Conservation (phyloP, 2,113 vertebrate genomes). For the Origma solitaria region DNA sequence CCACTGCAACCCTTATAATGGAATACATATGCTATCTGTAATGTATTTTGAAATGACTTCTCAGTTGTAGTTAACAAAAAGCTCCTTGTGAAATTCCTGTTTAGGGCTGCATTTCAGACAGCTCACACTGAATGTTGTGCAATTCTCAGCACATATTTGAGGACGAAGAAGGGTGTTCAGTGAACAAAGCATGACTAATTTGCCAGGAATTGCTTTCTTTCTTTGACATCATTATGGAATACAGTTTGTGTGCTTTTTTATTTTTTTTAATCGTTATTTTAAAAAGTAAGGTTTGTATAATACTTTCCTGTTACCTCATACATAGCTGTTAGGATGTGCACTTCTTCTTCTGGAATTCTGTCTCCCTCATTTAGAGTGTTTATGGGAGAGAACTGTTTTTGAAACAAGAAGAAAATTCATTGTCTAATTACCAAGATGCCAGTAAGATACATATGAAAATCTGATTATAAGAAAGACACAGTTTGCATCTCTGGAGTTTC, state of each 20-base stretch:
- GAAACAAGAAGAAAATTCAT: background rate
- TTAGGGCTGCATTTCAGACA: background rate
- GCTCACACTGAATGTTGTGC: background rate
- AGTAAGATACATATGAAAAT: background rate
- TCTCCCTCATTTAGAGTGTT: background rate
- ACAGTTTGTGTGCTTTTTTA: fast-evolving
- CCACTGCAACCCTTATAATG: background rate
- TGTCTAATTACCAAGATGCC: background rate
- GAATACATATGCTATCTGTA: background rate
- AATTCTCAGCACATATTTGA: background rate
- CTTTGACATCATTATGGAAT: background rate
- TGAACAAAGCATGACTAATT: background rate
- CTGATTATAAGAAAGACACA: background rate
- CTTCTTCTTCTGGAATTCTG: background rate
- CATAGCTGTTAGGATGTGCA: background rate
- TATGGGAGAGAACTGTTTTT: background rate
- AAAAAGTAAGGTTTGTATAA: background rate
- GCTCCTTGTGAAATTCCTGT: background rate
- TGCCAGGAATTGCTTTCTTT: background rate
- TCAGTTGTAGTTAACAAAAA: background rate
- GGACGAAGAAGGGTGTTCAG: background rate
- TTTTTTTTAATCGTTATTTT: background rate
- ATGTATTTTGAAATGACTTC: background rate
- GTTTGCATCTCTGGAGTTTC: background rate
- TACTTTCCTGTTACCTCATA: background rate